Conservation (phyloP, 2,113 vertebrate species). For the Lamprotornis superbus region DNA sequence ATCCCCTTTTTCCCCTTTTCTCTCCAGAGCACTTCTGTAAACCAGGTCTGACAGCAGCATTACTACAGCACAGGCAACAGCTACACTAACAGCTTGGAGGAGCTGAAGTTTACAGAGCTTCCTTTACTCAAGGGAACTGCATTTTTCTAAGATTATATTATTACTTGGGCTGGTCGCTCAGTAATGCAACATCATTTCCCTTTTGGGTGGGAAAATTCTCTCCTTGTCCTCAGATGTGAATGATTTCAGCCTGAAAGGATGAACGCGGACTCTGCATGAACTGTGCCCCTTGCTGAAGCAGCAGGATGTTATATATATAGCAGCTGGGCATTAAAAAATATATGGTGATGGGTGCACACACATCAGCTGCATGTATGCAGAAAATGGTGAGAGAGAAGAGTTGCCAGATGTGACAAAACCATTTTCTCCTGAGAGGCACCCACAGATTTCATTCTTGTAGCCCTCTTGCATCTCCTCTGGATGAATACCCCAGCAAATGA, state of each 20-base stretch:
- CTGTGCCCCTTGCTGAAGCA: background rate
- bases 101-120: constrained; percentile 66
- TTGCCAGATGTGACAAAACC: background rate
- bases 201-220: constrained; percentile 77
- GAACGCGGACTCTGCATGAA: background rate
- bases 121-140: constrained; percentile 71
- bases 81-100: constrained; percentile 50
- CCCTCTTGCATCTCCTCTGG: background rate
- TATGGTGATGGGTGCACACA: background rate
- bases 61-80: constrained; percentile 49
- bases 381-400: background rate
- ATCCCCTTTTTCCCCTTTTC: background rate
- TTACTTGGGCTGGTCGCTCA: constrained; percentile 71
- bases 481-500: background rate
- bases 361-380: background rate
- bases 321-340: background rate
- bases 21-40: background rate
- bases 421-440: background rate
- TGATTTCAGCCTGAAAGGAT: constrained; percentile 65
- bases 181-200: constrained; percentile 73
- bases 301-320: background rate
- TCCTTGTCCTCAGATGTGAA: constrained; percentile 57
- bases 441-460: background rate
- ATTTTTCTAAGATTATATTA: constrained; percentile 81
- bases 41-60: background rate